These are phyloP conservation scores for Cetonia aurata DNA, from an alignment of 2,888 invertebrate genomes.

Conservation along the genomic window DNA sequence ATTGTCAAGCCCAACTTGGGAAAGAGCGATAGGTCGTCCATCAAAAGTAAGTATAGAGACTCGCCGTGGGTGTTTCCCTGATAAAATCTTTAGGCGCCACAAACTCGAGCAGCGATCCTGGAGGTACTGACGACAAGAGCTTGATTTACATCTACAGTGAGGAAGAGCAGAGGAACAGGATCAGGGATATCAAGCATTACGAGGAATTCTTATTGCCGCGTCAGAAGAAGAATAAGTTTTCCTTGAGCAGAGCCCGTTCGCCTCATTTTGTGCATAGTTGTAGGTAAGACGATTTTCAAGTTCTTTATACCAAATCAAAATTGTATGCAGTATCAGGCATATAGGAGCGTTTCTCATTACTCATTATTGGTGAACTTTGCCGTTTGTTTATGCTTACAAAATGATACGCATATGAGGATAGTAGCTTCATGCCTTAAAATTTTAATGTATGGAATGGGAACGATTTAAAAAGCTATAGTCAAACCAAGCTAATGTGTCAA, in stretches of 20 bases:
- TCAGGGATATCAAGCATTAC: slow-evolving; percentile 34
- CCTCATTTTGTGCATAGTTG: slow-evolving; percentile 10
- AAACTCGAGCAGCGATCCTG: slow-evolving; percentile 40
- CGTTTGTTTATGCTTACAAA: too few relatives aligned
- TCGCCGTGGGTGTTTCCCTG: background rate
- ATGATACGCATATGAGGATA: too few relatives aligned
- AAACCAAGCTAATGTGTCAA: too few relatives aligned
- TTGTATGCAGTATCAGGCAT: too few relatives aligned
- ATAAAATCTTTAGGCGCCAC: slow-evolving; percentile 15
- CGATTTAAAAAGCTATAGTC: too few relatives aligned
- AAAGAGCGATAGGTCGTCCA: slow-evolving; percentile 36
- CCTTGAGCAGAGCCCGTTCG: background rate
- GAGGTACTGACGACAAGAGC: slow-evolving; percentile 45
- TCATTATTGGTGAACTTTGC: too few relatives aligned
- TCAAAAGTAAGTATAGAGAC: slow-evolving; percentile 27
- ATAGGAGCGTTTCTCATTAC: too few relatives aligned
- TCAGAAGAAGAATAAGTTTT: slow-evolving; percentile 34
- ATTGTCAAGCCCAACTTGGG: slow-evolving; percentile 20
- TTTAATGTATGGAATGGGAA: too few relatives aligned
- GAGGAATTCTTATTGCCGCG: slow-evolving; percentile 39
- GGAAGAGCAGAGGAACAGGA: slow-evolving; percentile 35
- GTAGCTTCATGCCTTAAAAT: too few relatives aligned
- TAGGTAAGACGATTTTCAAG: slow-evolving; percentile 14
- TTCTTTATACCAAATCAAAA: too few relatives aligned
- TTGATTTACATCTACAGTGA: slow-evolving; percentile 46